Base-by-base conservation (phyloP, 2,113 vertebrate species). In the Anarrhichthys ocellatus region DNA sequence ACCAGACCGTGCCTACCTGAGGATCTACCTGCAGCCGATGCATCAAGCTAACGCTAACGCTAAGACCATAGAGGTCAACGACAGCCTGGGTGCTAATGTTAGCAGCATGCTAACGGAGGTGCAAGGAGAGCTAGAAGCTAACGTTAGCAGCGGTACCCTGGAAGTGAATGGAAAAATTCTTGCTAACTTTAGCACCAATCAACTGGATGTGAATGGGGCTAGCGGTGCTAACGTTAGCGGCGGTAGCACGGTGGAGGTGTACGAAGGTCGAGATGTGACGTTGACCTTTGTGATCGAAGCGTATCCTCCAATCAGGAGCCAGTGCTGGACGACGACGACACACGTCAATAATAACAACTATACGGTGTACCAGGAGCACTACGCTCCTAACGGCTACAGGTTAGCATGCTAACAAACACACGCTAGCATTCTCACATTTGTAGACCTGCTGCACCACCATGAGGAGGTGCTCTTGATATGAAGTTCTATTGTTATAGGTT, bases 1-100 rank as follows among this genome's bases (percentile, higher is more conserved):
- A 87, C 29, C 92, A 99, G 98, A 96, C 18, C 88, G 58, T 1
- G 96, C 96, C 10, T 98, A 95, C 10, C 29, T 99, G 62, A 84
- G 78, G 29, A 88, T 98, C 75, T 94, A 81, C 34, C 82, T 92
- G 48, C 92, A 50, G 10, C 78, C 34, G 18, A 80, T 92, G 48
- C 92, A 42, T 9, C 76, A 36, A 22, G 58, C 74, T 59, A 68
- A 85, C 0, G 5, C 52, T 50, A 76, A n/a, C 0, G n/a, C 7
- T 20, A 48, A 48, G 1, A 20, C 20, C 27, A 71, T 2, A 9
- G 24, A 38, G 6, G 27, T 34, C 42, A 58, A 15, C 1, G 68
- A 9, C 2, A 44, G 66, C 7, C 70, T n/a, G 6, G 15, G 32
- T 24, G 73, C 62, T 46, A 82, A 87, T n/a, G 7, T 38, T 27